Conservation (phyloP, 2,888 invertebrate genomes). For the Stenolophus ochropezus region DNA sequence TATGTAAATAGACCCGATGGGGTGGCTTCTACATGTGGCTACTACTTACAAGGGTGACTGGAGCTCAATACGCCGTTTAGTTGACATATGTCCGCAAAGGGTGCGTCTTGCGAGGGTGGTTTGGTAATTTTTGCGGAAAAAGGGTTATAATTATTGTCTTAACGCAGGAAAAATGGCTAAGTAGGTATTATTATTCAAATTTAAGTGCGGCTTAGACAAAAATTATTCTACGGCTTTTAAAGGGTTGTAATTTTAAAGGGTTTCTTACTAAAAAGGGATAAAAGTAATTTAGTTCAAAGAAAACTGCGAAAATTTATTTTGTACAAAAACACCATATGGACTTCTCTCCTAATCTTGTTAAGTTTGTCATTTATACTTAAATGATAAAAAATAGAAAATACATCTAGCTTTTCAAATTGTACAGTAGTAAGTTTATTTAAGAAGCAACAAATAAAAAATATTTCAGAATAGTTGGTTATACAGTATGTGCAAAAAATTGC, state of each 20-base stretch:
- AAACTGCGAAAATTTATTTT: not conserved
- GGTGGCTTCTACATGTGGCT: constrained; percentile 27
- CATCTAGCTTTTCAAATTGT: too few relatives aligned
- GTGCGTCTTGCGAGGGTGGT: not conserved
- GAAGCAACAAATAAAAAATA: too few relatives aligned
- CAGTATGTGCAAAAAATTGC: too few relatives aligned
- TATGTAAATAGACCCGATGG: constrained; percentile 45
- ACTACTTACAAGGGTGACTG: constrained; percentile 31
- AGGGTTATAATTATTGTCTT: constrained; percentile 18
- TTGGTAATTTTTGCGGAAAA: constrained; percentile 18
- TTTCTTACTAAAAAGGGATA: not conserved
- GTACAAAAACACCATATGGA: too few relatives aligned
- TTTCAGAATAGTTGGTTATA: too few relatives aligned
- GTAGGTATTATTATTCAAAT: not conserved
- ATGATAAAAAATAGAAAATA: too few relatives aligned
- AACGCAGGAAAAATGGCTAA: not conserved
- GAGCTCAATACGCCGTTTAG: constrained; percentile 5
- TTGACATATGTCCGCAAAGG: constrained; percentile 28
- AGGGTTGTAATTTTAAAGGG: constrained; percentile 3
- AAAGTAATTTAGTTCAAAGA: not conserved
- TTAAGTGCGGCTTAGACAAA: not conserved
- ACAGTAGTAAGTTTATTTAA: too few relatives aligned
- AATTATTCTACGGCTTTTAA: not conserved
- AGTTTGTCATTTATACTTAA: too few relatives aligned
- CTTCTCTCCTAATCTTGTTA: too few relatives aligned